phyloP scores from a whole-genome alignment of 30 jellyfish, hydroid and myxozoan genomes.

The Nemopilema nomurai region DNA sequence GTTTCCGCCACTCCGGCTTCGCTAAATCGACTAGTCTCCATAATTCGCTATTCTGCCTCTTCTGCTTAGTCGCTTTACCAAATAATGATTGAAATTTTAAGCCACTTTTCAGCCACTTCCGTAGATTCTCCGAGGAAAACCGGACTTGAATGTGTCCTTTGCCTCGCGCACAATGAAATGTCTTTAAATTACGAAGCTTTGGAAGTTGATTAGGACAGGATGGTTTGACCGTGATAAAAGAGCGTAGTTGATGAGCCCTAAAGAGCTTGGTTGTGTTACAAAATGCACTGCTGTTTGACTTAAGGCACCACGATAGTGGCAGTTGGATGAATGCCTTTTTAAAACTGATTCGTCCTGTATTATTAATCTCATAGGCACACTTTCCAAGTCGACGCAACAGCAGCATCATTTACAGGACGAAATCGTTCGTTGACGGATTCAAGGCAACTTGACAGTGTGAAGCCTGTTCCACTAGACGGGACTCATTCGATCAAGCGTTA shows the following conservation, averaged over 20 bases:
- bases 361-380: no score
- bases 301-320: background rate
- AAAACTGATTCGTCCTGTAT: background rate
- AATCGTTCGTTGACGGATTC: no score
- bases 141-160: background rate
- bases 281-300: background rate
- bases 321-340: background rate
- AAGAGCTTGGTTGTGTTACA: background rate
- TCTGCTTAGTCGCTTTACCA: conserved; percentile 1
- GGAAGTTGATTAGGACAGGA: background rate
- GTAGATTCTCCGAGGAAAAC: background rate
- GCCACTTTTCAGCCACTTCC: background rate
- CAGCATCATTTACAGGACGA: background rate
- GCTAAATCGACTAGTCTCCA: conserved; percentile 37
- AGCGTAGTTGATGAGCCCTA: background rate
- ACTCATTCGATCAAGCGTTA: no score
- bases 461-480: no score
- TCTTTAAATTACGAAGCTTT: background rate
- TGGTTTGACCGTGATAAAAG: background rate
- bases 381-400: background rate
- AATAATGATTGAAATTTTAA: background rate
- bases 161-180: background rate
- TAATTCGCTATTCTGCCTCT: conserved; percentile 16
- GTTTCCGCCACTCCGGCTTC: conserved; percentile 62
- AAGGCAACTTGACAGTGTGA: no score